Percentiles rank a stretch among this genome's conserved stretches.
Evolutionary conservation across 2,113 vertebrate genomes (phyloP).

Genomic region (Menura novaehollandiae): DNA sequence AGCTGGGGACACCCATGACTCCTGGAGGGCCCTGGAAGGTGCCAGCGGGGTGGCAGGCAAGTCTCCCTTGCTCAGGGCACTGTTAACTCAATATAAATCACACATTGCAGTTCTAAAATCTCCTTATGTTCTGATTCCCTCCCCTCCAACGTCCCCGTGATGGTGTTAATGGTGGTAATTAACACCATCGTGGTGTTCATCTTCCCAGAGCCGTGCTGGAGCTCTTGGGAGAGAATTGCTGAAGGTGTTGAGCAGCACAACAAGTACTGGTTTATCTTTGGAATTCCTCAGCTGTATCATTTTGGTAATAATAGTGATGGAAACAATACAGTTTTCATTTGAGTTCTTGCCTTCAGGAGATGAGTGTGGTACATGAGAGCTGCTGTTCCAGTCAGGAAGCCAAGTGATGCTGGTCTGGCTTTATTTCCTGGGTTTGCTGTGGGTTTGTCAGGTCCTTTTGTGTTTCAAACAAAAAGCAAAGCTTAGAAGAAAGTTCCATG

Average conservation of each 20-base stretch:
- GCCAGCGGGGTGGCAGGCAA: neutral
- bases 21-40: neutral
- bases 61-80: accelerated
- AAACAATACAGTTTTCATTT: neutral
- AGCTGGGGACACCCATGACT: neutral
- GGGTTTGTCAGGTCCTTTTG: neutral
- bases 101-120: neutral
- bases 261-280: neutral
- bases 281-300: neutral
- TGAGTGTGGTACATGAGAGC: neutral
- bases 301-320: neutral
- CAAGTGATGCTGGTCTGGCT: neutral
- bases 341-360: neutral
- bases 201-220: accelerated
- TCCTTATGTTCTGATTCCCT: accelerated
- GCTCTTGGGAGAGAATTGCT: neutral
- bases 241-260: neutral
- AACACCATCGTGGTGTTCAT: neutral
- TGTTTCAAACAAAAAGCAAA: neutral
- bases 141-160: too few relatives aligned
- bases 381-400: neutral
- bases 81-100: accelerated
- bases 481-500: neutral
- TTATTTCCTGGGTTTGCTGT: neutral
- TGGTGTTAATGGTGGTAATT: neutral